phyloP scores from a whole-genome alignment of 2,888 invertebrate genomes.

The Gastrophysa polygoni region DNA sequence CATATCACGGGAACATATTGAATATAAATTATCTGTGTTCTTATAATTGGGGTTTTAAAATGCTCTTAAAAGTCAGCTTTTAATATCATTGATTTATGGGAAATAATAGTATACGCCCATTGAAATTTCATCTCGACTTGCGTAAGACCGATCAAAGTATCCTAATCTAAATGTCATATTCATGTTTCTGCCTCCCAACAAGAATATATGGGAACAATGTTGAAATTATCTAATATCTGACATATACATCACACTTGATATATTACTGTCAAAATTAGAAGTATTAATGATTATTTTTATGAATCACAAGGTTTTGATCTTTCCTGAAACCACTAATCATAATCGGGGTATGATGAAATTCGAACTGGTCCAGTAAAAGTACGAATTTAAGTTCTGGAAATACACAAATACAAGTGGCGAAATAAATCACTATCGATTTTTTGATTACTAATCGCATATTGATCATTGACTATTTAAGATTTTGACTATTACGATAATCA shows the following conservation, averaged over 20 bases:
- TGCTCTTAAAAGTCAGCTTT: neutral
- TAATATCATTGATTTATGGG: neutral
- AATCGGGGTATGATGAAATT: neutral
- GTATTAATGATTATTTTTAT: neutral
- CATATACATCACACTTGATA: neutral
- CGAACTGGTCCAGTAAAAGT: neutral
- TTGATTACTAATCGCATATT: too few species aligned
- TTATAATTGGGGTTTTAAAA: neutral
- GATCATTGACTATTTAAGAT: too few species aligned
- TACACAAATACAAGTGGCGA: too few species aligned
- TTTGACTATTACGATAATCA: too few species aligned
- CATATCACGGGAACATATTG: neutral
- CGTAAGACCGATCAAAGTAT: neutral
- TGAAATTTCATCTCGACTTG: neutral
- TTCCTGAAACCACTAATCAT: neutral
- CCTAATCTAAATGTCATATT: neutral
- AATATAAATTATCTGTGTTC: neutral
- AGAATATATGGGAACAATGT: neutral
- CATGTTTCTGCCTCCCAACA: neutral
- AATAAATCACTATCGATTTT: too few species aligned
- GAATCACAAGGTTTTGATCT: neutral
- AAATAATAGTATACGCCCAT: neutral
- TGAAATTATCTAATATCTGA: neutral
- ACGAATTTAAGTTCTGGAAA: neutral
- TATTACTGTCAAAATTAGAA: neutral